phyloP scores from a whole-genome alignment of 2,113 vertebrate genomes.

The Dicaeum eximium region DNA sequence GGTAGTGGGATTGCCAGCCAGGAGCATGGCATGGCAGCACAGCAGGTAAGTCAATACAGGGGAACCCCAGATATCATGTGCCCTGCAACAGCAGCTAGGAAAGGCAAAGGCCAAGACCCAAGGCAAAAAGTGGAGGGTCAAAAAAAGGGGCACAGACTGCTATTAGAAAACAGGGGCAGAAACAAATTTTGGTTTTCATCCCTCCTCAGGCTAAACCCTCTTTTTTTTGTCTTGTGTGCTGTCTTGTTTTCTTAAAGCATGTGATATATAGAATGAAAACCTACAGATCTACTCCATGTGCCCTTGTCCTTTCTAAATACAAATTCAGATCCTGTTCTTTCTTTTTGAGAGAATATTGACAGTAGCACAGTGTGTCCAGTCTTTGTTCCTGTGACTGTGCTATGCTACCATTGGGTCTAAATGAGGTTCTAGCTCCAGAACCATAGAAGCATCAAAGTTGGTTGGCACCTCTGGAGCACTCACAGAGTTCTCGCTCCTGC shows the following conservation, averaged over 20 bases:
- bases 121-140: neutral
- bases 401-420: neutral
- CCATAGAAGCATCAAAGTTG: neutral
- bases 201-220: neutral
- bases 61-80: neutral
- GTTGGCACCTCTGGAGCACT: neutral
- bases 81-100: neutral
- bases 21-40: neutral
- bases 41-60: neutral
- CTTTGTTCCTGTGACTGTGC: neutral
- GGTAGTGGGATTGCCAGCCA: rapidly evolving
- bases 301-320: neutral
- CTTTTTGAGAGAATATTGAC: neutral
- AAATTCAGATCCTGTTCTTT: neutral
- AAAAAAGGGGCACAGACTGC: neutral
- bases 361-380: neutral
- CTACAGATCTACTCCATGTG: neutral
- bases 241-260: neutral
- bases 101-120: neutral
- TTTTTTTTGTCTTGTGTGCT: neutral
- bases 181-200: neutral
- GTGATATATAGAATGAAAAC: neutral
- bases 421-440: neutral
- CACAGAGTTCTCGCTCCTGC: neutral
- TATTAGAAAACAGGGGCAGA: neutral